Conservation (phyloP, 2,113 vertebrate genomes). For the Camelus dromedarius region DNA sequence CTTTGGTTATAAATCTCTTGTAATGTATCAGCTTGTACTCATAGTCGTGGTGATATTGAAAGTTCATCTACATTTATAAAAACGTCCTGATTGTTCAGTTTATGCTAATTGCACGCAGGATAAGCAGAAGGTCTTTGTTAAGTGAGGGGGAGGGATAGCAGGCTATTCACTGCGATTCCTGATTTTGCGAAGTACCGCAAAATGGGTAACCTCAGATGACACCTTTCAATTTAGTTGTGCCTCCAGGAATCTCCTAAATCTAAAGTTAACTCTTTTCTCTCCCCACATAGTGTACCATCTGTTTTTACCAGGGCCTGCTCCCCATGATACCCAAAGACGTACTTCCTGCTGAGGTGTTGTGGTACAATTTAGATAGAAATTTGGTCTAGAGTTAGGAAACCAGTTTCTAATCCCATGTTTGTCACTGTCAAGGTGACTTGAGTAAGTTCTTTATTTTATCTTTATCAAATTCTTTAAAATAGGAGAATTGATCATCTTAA, state of each 20-base stretch:
- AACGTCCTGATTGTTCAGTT: not conserved
- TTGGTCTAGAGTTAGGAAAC: not conserved
- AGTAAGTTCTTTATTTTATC: slow-evolving; percentile 17
- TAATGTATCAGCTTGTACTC: not conserved
- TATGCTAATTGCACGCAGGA: not conserved
- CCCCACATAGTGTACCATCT: not conserved
- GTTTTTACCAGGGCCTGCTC: not conserved
- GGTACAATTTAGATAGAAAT: not conserved
- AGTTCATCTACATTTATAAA: not conserved
- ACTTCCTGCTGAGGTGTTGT: not conserved
- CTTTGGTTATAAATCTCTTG: not conserved
- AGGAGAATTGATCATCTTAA: not conserved
- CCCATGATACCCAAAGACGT: not conserved
- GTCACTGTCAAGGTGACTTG: not conserved
- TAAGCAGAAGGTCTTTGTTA: not conserved
- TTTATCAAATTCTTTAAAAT: not conserved
- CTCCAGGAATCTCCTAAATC: not conserved
- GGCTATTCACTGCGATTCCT: not conserved
- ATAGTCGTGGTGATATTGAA: not conserved
- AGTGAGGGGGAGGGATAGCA: not conserved
- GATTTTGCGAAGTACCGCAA: not conserved
- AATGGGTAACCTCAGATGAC: not conserved
- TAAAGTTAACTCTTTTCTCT: not conserved
- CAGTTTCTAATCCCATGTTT: not conserved
- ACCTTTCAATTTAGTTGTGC: not conserved